Evolutionary conservation across 2,888 invertebrate genomes (phyloP), one percentile per base, ranked within the genome.

Genomic region (Taenaris catops): DNA sequence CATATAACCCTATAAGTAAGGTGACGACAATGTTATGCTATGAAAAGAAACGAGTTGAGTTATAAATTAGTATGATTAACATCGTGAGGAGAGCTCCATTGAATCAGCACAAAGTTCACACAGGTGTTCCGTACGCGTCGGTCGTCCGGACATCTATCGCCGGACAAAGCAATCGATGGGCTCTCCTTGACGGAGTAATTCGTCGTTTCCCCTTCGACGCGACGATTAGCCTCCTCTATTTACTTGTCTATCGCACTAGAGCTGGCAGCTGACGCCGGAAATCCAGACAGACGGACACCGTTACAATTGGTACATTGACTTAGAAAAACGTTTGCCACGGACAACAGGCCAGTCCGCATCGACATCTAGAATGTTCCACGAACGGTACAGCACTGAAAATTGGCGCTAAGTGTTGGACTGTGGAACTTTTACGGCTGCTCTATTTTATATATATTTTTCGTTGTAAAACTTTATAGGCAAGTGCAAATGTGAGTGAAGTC

Each of bases 141-240:
- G 25, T 21, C 67, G 58, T 61, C 66, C 60, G 56, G 49, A 56
- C 59, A 57, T 67, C 67, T 68, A 70, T 71, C 62, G 63, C 51
- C 70, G 56, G 71, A 78, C 80, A 80, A 80, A 72, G 74, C 79
- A 72, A 81, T 80, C 65, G 83, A 65, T 79, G 69, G 72, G 60
- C 67, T 60, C 58, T 58, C 60, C 62, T 78, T 81, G 83, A 84
- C 80, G 66, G 56, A 64, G 80, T 86, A 86, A 84, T 84, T 79
- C 81, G 73, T 72, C 69, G 80, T 86, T 86, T 84, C 84, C n/a
- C 79, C 76, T 68, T 53, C 69, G 73, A 70, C 68, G 75, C 80
- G 83, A 83, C 84, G 83, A 84, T 86, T 86, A 84, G 72, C 64
- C 66, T 66, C 68, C 74, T 76, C 84, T 79, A 86, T 86, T 86